A percentile compares a stretch with the other conserved stretches of the same genome.
Conservation (phyloP, 2,888 invertebrate genomes). For the Andricus curvator region DNA sequence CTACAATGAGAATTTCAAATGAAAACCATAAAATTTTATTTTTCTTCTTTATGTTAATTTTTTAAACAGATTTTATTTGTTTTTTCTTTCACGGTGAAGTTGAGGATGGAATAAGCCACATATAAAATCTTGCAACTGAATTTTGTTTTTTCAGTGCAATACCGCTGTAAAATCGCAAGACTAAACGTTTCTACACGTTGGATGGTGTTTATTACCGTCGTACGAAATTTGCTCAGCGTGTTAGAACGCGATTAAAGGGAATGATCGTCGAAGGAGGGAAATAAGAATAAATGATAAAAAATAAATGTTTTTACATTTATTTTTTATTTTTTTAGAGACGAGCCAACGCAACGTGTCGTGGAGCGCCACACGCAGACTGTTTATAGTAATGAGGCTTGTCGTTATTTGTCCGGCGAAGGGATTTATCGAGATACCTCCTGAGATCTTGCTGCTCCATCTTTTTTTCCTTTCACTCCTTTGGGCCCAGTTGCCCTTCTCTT, state of each 20-base stretch:
- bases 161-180: conserved; percentile 19
- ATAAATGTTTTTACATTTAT: too few species aligned
- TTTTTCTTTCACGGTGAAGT: background rate
- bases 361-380: conserved; percentile 60
- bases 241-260: conserved; percentile 56
- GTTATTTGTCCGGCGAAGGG: conserved; percentile 75
- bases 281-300: conserved; percentile 24
- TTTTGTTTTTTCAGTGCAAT: conserved; percentile 22
- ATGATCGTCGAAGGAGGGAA: conserved; percentile 44
- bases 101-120: background rate
- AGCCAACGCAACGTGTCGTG: conserved; percentile 52
- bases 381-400: conserved; percentile 78
- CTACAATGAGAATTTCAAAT: background rate
- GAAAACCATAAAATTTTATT: background rate
- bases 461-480: conserved; percentile 45
- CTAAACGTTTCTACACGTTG: conserved; percentile 42
- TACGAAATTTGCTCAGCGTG: conserved; percentile 47
- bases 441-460: conserved; percentile 69
- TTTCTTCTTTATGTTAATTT: background rate
- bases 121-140: conserved; percentile 36
- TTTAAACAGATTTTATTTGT: background rate
- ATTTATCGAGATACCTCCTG: conserved; percentile 69
- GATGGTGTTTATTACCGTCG: conserved; percentile 54
- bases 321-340: too few species aligned
- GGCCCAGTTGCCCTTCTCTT: conserved; percentile 15